phyloP scores from a whole-genome alignment of 1,140 invertebrate species.

The Leptinotarsa texana region DNA sequence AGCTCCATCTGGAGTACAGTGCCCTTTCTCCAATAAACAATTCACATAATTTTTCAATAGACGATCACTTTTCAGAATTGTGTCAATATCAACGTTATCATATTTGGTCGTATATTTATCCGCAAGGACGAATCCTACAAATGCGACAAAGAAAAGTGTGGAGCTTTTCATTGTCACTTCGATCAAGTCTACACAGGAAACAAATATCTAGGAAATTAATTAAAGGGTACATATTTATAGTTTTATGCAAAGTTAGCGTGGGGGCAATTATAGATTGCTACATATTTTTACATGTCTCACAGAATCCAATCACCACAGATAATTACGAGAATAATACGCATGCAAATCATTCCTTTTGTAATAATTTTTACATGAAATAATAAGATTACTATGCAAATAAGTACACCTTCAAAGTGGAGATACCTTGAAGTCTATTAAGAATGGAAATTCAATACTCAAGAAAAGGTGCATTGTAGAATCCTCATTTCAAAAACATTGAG shows the following conservation, averaged over 20 bases:
- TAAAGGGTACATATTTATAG: conserved; percentile 19
- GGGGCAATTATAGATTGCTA: conserved; percentile 3
- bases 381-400: conserved; percentile 6
- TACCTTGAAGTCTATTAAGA: neutral
- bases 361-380: conserved; percentile 1
- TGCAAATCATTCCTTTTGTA: conserved; percentile 10
- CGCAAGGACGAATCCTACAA: neutral
- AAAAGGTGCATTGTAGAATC: too few species aligned
- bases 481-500: too few species aligned
- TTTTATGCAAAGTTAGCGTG: conserved; percentile 11
- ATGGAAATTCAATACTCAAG: neutral
- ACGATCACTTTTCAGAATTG: conserved; percentile 68
- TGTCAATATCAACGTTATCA: conserved; percentile 71
- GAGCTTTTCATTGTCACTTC: neutral
- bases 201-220: neutral
- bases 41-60: conserved; percentile 67
- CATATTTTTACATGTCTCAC: neutral
- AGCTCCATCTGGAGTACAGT: conserved; percentile 69
- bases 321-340: conserved; percentile 6
- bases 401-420: neutral
- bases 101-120: conserved; percentile 71
- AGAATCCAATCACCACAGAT: conserved; percentile 17
- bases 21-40: conserved; percentile 68
- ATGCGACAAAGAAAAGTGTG: conserved; percentile 13
- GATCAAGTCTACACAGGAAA: neutral